These are phyloP conservation scores for Chymomyza fuscimana DNA, from an alignment of 2,888 invertebrate genomes.

Conservation along the genomic window DNA sequence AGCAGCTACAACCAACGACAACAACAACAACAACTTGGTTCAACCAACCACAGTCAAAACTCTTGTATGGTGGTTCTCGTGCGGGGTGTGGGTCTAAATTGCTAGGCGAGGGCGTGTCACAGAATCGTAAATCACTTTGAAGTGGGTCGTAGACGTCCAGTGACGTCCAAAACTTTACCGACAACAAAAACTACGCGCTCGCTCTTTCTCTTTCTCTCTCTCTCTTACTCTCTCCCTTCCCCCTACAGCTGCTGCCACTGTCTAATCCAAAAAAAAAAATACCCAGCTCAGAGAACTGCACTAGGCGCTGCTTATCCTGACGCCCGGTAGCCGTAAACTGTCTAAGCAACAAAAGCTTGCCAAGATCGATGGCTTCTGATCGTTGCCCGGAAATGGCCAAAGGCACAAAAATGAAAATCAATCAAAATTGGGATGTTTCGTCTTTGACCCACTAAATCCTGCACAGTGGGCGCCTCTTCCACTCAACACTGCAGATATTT, in stretches of 20 bases:
- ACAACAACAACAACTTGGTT: slow-evolving; percentile 13
- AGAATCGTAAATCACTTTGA: slow-evolving; percentile 80
- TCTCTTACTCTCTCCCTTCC: too few relatives aligned
- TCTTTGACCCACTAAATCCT: not conserved
- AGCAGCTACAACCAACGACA: slow-evolving; percentile 5
- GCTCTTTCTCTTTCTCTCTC: too few relatives aligned
- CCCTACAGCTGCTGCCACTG: not conserved
- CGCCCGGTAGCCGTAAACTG: slow-evolving; percentile 62
- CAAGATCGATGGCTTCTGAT: slow-evolving; percentile 15
- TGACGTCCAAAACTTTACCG: slow-evolving; percentile 64
- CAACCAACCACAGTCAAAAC: not conserved
- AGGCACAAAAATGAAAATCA: not conserved
- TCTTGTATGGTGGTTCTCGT: slow-evolving; percentile 11
- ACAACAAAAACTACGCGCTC: slow-evolving; percentile 9
- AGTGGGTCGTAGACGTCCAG: slow-evolving; percentile 79
- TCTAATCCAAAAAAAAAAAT: slow-evolving; percentile 37
- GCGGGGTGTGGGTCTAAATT: slow-evolving; percentile 64
- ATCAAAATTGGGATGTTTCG: slow-evolving; percentile 1
- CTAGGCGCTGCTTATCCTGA: slow-evolving; percentile 65
- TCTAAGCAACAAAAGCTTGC: slow-evolving; percentile 46
- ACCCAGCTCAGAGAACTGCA: slow-evolving; percentile 43
- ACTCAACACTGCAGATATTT: not conserved
- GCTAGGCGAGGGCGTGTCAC: slow-evolving; percentile 78
- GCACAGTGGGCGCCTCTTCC: not conserved
- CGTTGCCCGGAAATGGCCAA: slow-evolving; percentile 3